phyloP scores from a whole-genome alignment of 2,113 vertebrate genomes.

The Tyto alba region DNA sequence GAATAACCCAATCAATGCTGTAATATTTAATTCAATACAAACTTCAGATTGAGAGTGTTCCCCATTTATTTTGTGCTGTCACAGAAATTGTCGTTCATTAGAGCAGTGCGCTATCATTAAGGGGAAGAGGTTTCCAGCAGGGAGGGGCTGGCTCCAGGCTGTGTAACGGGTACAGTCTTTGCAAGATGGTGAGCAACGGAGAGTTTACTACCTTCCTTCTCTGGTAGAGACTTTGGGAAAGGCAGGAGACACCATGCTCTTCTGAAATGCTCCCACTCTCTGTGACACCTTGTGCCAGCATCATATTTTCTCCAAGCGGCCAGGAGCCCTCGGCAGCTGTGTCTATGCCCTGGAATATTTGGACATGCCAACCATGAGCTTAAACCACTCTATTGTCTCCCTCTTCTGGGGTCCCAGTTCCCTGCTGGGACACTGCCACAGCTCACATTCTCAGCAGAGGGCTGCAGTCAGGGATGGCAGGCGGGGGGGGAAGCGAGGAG shows the following conservation, averaged over 20 bases:
- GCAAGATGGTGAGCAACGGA: fast-evolving
- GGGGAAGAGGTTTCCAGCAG: background rate
- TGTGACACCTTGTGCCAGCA: background rate
- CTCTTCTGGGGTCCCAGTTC: background rate
- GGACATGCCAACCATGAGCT: background rate
- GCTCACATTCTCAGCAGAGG: background rate
- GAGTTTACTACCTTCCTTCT: background rate
- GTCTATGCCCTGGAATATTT: background rate
- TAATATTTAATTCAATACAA: slow-evolving; percentile 70
- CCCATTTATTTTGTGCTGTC: slow-evolving; percentile 59
- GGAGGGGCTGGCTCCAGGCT: background rate
- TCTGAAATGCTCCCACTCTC: background rate
- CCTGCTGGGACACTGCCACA: background rate
- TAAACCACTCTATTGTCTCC: background rate
- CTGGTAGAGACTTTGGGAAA: background rate
- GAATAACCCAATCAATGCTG: slow-evolving; percentile 69
- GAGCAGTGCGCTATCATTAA: background rate
- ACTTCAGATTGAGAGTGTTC: slow-evolving; percentile 51
- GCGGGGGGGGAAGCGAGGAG: background rate
- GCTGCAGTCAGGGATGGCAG: background rate
- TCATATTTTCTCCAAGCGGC: background rate
- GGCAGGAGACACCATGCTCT: background rate
- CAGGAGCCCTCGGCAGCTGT: background rate
- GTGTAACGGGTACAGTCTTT: background rate
- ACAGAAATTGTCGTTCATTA: slow-evolving; percentile 30